Base-by-base conservation (phyloP, 2,797 vertebrate genomes). In the Melanotaenia pygmaea region DNA sequence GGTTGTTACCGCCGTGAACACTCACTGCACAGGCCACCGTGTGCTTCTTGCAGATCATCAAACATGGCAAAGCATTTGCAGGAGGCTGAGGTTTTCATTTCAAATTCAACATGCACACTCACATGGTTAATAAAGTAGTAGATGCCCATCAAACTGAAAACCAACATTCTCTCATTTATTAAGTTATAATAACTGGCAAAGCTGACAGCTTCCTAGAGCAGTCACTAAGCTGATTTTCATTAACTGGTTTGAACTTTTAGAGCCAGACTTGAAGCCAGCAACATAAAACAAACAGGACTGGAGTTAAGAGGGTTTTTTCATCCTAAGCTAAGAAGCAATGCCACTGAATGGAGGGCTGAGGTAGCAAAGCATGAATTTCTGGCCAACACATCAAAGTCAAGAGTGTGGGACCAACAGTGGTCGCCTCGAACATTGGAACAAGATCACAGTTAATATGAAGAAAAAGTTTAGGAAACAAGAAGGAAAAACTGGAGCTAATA, bases 271-370 rank as follows among this genome's bases (percentile, higher is more conserved):
- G 80, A 67, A 86, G 50, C 74, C 56, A 69, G 47, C 59, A 35
- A 72, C 64, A 72, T 85, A 80, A 91, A 88, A 84, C 67, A 86
- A 86, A 92, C 71, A 79, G 71, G 82, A 88, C 79, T 86, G 88
- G 59, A 74, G 58, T 84, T 76, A 77, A 82, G 72, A 79, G 69
- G 22, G n/a, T 34, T 56, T 40, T 84, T 54, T 8, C 22, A 28
- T 5, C 12, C 24, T 74, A 83, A 71, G 70, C 50, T 78, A 82
- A 85, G 76, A 67, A 62, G 71, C 11, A 3, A 69, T 51, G 51
- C 58, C 54, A 59, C 8, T 77, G 79, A 81, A 45, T 72, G 75
- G 67, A 13, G 26, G 53, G 26, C 58, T 18, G 35, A 72, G 53
- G 51, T 5, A 60, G 64, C 30, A 70, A 77, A 67, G 60, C 67